Evolutionary conservation across 92 coral and sea anemone species (phyloP).

Genomic region (Pocillopora meandrina): DNA sequence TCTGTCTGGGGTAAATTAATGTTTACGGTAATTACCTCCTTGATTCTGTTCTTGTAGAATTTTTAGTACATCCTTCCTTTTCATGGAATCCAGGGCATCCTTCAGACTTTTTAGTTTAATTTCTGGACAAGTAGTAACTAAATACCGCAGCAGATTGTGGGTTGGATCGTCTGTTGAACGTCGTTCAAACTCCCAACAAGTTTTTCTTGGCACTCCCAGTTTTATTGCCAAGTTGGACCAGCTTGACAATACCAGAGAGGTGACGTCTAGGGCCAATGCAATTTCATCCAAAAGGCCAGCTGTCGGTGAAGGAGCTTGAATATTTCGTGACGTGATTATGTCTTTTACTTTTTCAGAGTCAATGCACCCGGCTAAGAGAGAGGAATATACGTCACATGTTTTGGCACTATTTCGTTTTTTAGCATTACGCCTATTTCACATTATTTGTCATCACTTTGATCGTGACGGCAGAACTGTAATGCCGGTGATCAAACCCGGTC

Average conservation of each 20-base stretch:
- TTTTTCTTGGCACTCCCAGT: background rate
- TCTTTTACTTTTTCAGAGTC: background rate
- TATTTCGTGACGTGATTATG: background rate
- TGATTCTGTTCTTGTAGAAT: background rate
- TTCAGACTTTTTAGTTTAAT: background rate
- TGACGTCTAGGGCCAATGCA: background rate
- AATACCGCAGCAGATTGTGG: background rate
- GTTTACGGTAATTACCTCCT: background rate
- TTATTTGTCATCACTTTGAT: background rate
- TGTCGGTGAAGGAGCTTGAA: background rate
- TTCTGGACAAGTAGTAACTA: background rate
- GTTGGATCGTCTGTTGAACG: background rate
- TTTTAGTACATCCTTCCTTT: background rate
- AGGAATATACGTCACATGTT: background rate
- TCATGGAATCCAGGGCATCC: background rate
- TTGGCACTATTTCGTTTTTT: background rate
- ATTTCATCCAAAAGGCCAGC: conserved; percentile 8
- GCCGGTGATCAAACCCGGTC: no score
- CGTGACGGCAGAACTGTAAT: no score
- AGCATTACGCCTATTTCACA: background rate
- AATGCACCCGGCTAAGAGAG: background rate
- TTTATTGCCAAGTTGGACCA: background rate
- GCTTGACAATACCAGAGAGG: background rate
- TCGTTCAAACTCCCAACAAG: background rate
- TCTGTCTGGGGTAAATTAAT: background rate